Evolutionary conservation across 2,888 invertebrate genomes (phyloP).

Genomic region (Hydroisotoma schaefferi): DNA sequence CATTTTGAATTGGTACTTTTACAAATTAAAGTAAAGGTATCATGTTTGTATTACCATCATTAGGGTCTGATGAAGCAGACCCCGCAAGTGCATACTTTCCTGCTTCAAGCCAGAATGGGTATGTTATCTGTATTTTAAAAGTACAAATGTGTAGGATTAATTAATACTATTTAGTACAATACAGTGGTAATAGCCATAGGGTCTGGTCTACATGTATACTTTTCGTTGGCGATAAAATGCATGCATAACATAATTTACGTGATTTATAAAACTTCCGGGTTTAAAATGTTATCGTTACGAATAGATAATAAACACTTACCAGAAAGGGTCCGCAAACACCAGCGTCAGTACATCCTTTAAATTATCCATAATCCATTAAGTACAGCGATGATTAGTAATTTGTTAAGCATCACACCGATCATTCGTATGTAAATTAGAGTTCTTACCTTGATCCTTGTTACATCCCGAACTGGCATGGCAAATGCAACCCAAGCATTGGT

Average conservation of each 20-base stretch:
- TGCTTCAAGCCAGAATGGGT: slow-evolving; percentile 51
- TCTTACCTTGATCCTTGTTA: slow-evolving; percentile 40
- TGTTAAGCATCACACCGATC: too few relatives aligned
- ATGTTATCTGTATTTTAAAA: slow-evolving; percentile 39
- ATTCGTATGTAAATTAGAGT: too few relatives aligned
- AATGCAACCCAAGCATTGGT: slow-evolving; percentile 59
- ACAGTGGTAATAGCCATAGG: too few relatives aligned
- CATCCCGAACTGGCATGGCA: slow-evolving; percentile 55
- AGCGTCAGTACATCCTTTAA: slow-evolving; percentile 35
- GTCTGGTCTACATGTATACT: too few relatives aligned
- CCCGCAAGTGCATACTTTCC: slow-evolving; percentile 28
- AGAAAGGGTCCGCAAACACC: slow-evolving; percentile 51
- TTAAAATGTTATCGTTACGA: too few relatives aligned
- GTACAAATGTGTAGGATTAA: too few relatives aligned
- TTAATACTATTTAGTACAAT: too few relatives aligned
- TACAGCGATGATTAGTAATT: neutral
- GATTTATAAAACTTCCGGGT: too few relatives aligned
- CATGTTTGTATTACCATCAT: slow-evolving; percentile 4
- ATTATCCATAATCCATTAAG: neutral
- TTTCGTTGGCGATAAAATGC: too few relatives aligned
- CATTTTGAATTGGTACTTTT: neutral
- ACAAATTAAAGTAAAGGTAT: neutral
- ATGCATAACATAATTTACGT: too few relatives aligned
- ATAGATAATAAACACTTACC: slow-evolving; percentile 1
- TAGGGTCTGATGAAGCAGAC: slow-evolving; percentile 15